phyloP scores from a whole-genome alignment of 2,888 invertebrate species.

The Pocota personata region DNA sequence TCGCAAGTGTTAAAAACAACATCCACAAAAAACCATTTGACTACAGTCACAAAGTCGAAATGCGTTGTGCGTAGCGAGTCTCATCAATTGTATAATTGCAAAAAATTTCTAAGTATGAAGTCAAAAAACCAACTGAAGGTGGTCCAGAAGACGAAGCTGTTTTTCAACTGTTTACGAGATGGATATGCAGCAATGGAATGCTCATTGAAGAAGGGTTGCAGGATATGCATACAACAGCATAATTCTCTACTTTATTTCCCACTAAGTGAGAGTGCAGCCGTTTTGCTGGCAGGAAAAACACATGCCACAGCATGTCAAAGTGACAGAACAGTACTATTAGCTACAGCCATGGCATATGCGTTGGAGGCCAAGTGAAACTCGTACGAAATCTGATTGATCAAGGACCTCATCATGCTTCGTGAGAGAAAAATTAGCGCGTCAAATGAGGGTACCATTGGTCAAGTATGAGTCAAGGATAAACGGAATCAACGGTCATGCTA shows the following conservation, averaged over 20 bases:
- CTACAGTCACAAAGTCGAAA: slow-evolving; percentile 1
- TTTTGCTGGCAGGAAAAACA: not conserved
- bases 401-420: too few relatives aligned
- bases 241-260: too few relatives aligned
- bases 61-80: not conserved
- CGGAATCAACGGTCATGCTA: slow-evolving; percentile 15
- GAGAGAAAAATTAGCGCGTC: too few relatives aligned
- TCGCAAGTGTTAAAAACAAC: not conserved
- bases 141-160: slow-evolving; percentile 19
- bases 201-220: too few relatives aligned
- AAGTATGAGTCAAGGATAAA: not conserved
- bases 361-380: not conserved
- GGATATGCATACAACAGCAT: too few relatives aligned
- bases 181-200: slow-evolving; percentile 3
- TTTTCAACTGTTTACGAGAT: slow-evolving; percentile 16
- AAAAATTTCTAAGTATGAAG: slow-evolving; percentile 3
- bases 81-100: not conserved
- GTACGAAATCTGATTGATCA: too few relatives aligned
- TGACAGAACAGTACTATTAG: not conserved
- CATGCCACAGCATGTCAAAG: not conserved
- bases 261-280: not conserved
- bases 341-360: not conserved
- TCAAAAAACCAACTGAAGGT: slow-evolving; percentile 11
- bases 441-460: not conserved
- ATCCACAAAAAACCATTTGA: not conserved